Conservation (phyloP, 2,113 vertebrate species). For the Bubo bubo region DNA sequence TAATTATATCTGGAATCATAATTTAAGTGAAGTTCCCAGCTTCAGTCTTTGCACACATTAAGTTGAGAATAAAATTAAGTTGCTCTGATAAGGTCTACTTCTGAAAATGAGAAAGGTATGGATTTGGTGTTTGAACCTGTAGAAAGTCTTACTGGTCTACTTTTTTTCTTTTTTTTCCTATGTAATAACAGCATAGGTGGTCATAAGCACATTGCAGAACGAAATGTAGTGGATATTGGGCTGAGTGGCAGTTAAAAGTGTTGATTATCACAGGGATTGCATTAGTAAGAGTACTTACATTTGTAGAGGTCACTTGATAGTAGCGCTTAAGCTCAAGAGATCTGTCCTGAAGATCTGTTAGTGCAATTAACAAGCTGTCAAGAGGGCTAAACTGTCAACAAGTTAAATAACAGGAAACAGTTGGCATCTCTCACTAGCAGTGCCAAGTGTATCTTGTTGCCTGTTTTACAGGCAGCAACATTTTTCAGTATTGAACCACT, state of each 20-base stretch:
- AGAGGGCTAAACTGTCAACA: neutral
- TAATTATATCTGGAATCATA: rapidly evolving
- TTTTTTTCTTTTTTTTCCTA: rapidly evolving
- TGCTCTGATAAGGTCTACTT: too few species aligned
- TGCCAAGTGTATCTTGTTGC: constrained; percentile 12
- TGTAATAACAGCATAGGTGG: rapidly evolving
- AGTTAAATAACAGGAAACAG: neutral
- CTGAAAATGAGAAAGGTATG: rapidly evolving
- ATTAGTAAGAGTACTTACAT: neutral
- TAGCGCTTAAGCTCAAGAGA: neutral
- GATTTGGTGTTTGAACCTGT: neutral
- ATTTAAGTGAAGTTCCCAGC: rapidly evolving
- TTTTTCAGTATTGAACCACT: neutral
- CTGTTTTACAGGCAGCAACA: rapidly evolving
- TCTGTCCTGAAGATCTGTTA: neutral
- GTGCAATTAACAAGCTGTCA: neutral
- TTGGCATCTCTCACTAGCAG: neutral
- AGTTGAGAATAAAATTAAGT: neutral
- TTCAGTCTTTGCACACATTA: rapidly evolving
- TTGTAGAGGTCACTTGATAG: neutral
- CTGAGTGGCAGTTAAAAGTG: neutral
- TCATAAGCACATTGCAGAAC: rapidly evolving
- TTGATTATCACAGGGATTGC: neutral
- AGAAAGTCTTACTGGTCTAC: rapidly evolving
- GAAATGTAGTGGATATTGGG: rapidly evolving